Evolutionary conservation across 2,888 invertebrate species (phyloP), one percentile per base, ranked within the genome.

Genomic region (Acanthopleura granulata): DNA sequence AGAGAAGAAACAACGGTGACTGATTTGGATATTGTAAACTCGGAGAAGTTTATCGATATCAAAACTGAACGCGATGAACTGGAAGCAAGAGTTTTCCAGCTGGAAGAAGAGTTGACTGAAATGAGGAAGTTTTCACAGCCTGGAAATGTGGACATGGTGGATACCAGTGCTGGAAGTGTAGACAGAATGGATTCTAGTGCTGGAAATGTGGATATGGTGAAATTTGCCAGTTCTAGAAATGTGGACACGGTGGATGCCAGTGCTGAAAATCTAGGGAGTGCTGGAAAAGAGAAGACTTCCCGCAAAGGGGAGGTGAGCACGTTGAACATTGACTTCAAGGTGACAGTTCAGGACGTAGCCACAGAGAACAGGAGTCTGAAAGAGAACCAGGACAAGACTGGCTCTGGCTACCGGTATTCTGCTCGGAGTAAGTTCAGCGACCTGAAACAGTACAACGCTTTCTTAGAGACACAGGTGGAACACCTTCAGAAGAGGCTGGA

Each of bases 401-500:
- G 66, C 6, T 66, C 66, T 27, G 66, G 66, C 16, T 66, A 66
- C 25, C 22, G 66, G 25, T 27, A 66, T 14, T 18, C 66, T 27
- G 6, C 66, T 6, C 6, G 25, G 29, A 66, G 66, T 14, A 22
- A 27, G 66, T 66, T 66, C 29, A 27, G 27, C 29, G 66, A 66
- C 25, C 22, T 66, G 22, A 66, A 66, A 66, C 66, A 66, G 29
- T 66, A 66, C 66, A 66, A 66, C 29, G 66, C 66, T 27, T 66
- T 66, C 25, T 27, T 66, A 22, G 27, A 88, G 30, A 87, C 88
- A 71, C 89, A 91, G 62, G 89, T 90, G 74, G 87, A 81, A 75
- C 85, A 87, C n/a, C 82, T 92, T 73, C 89, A 91, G 75, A 86
- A 89, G 62, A 86, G 90, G 80, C 83, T 92, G 22, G 86, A 89